These are phyloP conservation scores for Tragelaphus buxtoni DNA, from an alignment of 2,113 vertebrate species.

Conservation along the genomic window DNA sequence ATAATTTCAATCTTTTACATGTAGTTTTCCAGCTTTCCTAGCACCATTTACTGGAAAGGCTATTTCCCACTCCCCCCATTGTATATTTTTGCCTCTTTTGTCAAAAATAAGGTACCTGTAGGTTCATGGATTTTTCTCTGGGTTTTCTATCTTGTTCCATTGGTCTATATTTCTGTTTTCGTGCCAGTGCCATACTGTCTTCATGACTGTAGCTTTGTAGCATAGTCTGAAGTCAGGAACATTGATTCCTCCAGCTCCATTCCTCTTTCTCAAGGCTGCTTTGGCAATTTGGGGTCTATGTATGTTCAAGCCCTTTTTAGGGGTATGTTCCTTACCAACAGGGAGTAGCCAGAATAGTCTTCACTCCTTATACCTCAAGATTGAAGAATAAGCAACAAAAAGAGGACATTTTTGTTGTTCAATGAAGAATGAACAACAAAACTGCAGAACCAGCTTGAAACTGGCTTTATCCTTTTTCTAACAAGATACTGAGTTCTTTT, in stretches of 20 bases:
- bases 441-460: neutral
- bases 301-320: neutral
- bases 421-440: neutral
- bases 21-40: neutral
- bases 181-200: neutral
- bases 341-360: neutral
- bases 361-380: neutral
- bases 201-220: neutral
- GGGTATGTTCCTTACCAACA: neutral
- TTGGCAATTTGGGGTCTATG: neutral
- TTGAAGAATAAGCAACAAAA: neutral
- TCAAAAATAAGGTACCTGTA: neutral
- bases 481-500: neutral
- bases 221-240: neutral
- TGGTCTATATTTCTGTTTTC: neutral
- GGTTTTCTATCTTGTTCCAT: neutral
- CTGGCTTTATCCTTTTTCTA: neutral
- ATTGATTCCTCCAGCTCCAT: neutral
- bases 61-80: neutral
- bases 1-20: neutral
- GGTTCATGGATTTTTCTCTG: neutral
- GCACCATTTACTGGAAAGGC: neutral
- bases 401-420: fast-evolving
- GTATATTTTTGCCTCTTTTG: neutral
- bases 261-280: neutral